Evolutionary conservation across 2,888 invertebrate species (phyloP).

Genomic region (Syrista parreyssii): DNA sequence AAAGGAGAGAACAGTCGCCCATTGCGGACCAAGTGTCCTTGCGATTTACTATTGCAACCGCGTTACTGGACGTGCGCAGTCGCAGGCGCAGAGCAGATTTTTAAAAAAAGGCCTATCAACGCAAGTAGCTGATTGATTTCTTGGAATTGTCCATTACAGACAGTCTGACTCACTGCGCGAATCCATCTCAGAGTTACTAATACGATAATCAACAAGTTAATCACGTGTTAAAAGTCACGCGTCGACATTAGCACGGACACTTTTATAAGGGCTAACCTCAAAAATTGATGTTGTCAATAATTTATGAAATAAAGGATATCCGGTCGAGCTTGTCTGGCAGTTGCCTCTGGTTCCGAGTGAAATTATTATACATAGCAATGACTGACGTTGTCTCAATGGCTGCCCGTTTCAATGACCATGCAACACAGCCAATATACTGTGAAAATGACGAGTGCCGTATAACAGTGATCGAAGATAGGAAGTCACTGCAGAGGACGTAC

Average conservation of each 20-base stretch:
- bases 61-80: background rate
- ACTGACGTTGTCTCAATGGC: background rate
- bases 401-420: background rate
- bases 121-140: background rate
- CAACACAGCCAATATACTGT: background rate
- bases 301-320: background rate
- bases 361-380: background rate
- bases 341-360: background rate
- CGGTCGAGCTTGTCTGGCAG: background rate
- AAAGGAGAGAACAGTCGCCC: background rate
- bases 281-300: background rate
- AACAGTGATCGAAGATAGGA: background rate
- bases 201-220: background rate
- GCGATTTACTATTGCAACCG: background rate
- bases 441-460: background rate
- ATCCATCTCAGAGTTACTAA: background rate
- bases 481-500: background rate
- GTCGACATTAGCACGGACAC: background rate
- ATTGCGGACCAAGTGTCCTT: background rate
- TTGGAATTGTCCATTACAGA: background rate
- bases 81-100: background rate
- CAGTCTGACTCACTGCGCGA: background rate
- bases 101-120: background rate
- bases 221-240: background rate
- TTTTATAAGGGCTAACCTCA: background rate